phyloP scores from a whole-genome alignment of 2,113 vertebrate genomes.

The Apistogramma diplotaenia region DNA sequence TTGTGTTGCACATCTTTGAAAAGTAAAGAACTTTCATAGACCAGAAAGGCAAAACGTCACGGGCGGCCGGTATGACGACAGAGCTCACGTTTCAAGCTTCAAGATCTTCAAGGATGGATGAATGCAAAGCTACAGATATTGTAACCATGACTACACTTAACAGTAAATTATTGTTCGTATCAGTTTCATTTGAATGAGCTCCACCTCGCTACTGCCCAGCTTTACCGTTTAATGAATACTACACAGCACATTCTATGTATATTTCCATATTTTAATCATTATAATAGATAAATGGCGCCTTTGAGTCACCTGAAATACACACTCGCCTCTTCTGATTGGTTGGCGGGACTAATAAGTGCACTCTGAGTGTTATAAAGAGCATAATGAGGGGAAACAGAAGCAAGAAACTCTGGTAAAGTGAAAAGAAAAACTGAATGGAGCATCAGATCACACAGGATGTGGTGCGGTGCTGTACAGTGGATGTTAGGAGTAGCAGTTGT shows the following conservation, averaged over 20 bases:
- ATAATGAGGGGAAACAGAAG: background rate
- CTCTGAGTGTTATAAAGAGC: background rate
- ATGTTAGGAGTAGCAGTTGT: background rate
- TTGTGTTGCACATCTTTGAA: no score
- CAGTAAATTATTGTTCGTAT: background rate
- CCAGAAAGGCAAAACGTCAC: no score
- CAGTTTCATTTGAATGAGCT: background rate
- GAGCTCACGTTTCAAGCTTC: no score
- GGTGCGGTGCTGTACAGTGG: background rate
- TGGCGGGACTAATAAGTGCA: background rate
- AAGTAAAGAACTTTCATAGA: no score
- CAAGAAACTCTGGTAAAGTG: background rate
- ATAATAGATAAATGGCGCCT: background rate
- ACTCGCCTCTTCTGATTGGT: background rate
- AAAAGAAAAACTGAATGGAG: background rate
- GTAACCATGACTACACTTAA: background rate
- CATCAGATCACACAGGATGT: background rate
- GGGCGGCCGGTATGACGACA: no score
- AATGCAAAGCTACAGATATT: background rate
- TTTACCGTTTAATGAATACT: background rate
- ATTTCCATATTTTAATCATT: background rate
- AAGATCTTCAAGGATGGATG: background rate
- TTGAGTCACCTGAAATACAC: background rate
- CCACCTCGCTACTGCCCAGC: background rate
- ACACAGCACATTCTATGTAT: background rate